A percentile compares a stretch with the other conserved stretches of the same genome.
Conservation (phyloP, 92 coral and sea anemone species). For the Hydrozoanthus gracilis region DNA sequence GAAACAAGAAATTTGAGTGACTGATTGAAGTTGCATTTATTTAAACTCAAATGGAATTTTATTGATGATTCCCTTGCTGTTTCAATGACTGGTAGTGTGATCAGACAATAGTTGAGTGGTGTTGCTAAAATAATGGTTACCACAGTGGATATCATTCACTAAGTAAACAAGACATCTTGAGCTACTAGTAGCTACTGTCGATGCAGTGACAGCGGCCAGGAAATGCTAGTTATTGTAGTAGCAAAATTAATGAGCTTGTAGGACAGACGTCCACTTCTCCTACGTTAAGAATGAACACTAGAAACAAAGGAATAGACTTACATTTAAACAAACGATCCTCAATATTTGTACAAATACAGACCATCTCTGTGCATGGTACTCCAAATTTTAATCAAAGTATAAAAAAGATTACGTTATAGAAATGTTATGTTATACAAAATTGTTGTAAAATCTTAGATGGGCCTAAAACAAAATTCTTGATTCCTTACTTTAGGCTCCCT, state of each 20-base stretch:
- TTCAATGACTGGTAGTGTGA: background rate
- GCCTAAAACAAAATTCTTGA: no score
- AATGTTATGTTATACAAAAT: no score
- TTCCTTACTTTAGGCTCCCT: no score
- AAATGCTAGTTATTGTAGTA: background rate
- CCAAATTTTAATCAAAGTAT: no score
- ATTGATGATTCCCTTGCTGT: background rate
- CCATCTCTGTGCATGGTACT: no score
- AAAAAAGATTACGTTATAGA: no score
- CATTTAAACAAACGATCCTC: background rate
- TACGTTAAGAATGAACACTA: background rate
- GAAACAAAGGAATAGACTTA: background rate
- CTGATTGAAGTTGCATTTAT: background rate
- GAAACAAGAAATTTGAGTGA: background rate
- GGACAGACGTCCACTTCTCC: background rate
- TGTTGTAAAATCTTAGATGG: no score
- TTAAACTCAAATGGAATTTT: background rate
- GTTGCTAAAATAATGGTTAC: background rate
- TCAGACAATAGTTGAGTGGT: conserved; percentile 1
- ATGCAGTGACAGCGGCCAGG: background rate
- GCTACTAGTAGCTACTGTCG: background rate
- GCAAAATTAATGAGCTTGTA: background rate
- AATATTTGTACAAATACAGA: no score
- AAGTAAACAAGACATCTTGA: background rate
- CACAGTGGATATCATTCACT: background rate